Evolutionary conservation across 92 coral and sea anemone genomes (phyloP), one percentile per base, ranked within the genome.

Genomic region (Desmophyllum pertusum): DNA sequence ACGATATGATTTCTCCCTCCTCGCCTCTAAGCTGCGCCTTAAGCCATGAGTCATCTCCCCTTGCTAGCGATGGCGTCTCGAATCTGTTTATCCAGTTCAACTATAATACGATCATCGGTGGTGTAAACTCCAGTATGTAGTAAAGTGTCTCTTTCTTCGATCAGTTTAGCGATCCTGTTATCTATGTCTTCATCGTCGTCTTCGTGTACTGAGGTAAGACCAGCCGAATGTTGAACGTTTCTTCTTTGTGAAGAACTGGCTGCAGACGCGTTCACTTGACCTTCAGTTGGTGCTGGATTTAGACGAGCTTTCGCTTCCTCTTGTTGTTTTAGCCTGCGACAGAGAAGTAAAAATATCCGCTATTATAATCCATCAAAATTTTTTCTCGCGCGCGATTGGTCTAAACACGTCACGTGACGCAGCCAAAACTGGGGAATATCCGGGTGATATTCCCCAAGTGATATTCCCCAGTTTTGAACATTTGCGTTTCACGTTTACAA

Each of bases 101-200:
- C 94, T 48, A 96, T 96, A 57, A 96, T 94, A 21, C 99, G 91
- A 79, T 96, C 99, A 8, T 96, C 97, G 18, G 98, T 96, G 33
- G 95, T 94, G 73, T 94, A 96, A 17, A 95, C 99, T 14, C 99
- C 98, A 18, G 98, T 96, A 68, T 96, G 99, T 52, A 94, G 75
- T 36, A 96, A 81, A 1, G 99, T 96, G 82, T 96, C 99, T 77
- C 99, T 81, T 78, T 96, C 99, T 76, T 96, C 99, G 23, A 96
- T 96, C 29, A 96, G 88, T 73, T 94, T 96, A 10, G 98, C 94
- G 21, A 96, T 96, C 68, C 96, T 90, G 75, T 79, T 90, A 70
- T 96, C 97, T 10, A 92, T 79, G 21, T 92, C 97, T 39, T 96
- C 93, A 59, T 90, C 98, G 42, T 86, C 88, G 19, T 81, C 88